A percentile compares a stretch with the other conserved stretches of the same genome.
Conservation (phyloP, 1,140 invertebrate genomes). For the Brachionus asplanchnoidis region DNA sequence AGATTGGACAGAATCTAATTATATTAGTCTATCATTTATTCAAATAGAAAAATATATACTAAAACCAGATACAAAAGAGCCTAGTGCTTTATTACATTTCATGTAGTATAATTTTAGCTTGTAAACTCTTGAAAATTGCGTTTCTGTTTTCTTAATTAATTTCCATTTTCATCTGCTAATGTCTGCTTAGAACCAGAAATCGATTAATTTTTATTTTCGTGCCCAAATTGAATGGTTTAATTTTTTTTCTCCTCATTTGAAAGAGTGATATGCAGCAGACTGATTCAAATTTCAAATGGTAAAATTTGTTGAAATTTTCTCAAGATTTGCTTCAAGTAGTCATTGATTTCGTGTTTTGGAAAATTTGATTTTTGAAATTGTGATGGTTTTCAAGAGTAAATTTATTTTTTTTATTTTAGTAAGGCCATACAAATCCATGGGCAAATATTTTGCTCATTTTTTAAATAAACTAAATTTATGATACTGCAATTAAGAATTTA, state of each 20-base stretch:
- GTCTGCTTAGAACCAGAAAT: not conserved
- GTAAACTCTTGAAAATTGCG: not conserved
- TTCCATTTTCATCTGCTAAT: constrained; percentile 23
- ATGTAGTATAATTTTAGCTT: not conserved
- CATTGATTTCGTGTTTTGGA: not conserved
- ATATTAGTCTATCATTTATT: not conserved
- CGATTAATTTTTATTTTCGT: constrained; percentile 25
- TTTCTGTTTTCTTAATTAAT: constrained; percentile 31
- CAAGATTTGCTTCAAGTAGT: not conserved
- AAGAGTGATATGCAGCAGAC: not conserved
- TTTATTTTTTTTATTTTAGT: not conserved
- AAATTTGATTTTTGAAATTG: not conserved
- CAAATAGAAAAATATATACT: not conserved
- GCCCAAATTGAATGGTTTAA: not conserved
- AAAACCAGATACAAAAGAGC: not conserved
- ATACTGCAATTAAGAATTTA: constrained; percentile 22
- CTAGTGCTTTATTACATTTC: not conserved
- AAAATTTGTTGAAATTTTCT: not conserved
- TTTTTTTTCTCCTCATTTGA: not conserved
- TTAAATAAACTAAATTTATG: constrained; percentile 11
- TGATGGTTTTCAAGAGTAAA: not conserved
- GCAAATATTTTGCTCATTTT: not conserved
- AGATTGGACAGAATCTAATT: not conserved
- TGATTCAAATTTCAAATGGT: not conserved
- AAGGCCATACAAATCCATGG: not conserved